phyloP scores from a whole-genome alignment of 2,888 invertebrate genomes.

The Apamea crenata region DNA sequence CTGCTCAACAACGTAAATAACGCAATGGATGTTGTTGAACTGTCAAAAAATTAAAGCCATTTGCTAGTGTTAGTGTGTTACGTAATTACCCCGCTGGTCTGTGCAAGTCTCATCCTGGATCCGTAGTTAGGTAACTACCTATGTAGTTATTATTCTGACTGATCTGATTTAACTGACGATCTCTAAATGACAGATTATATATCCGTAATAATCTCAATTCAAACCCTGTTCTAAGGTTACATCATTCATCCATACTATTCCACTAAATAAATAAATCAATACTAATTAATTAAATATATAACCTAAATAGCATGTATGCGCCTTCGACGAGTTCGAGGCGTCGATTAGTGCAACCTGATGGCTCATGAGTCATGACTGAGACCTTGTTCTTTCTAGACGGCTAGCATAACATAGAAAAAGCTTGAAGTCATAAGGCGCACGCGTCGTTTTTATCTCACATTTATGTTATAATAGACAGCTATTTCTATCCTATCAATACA shows the following conservation, averaged over 20 bases:
- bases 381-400: background rate
- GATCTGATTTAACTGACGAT: background rate
- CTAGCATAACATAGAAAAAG: background rate
- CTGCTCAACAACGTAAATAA: no score
- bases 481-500: background rate
- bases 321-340: no score
- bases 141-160: background rate
- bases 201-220: background rate
- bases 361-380: background rate
- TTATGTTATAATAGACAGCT: background rate
- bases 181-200: background rate
- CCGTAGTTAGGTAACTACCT: background rate
- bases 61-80: no score
- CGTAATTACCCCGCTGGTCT: background rate
- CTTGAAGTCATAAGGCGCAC: conserved; percentile 6
- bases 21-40: no score
- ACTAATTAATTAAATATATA: no score
- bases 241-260: no score
- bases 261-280: no score
- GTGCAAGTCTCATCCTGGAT: background rate
- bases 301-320: no score
- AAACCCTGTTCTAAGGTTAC: background rate
- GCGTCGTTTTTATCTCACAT: background rate
- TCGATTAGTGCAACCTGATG: no score
- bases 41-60: no score